phyloP scores from a whole-genome alignment of 2,888 invertebrate species.

The Zeuzera pyrina region DNA sequence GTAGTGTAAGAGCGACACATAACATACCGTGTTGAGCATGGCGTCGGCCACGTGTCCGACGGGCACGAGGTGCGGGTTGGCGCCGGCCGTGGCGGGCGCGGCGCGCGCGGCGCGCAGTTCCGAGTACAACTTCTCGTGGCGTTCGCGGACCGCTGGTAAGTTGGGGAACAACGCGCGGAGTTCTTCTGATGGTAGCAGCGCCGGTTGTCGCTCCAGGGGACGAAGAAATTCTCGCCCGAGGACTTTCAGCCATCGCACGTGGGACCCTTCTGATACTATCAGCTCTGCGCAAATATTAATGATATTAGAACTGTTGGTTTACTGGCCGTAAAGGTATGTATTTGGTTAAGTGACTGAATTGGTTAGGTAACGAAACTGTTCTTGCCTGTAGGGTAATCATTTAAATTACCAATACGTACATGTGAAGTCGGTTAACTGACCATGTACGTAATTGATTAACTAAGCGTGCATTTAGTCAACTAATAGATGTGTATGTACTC shows the following conservation, averaged over 20 bases:
- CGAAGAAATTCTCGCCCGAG: slow-evolving; percentile 87
- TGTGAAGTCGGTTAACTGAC: too few relatives aligned
- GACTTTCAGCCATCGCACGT: slow-evolving; percentile 90
- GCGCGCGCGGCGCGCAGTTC: slow-evolving; percentile 40
- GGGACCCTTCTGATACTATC: slow-evolving; percentile 89
- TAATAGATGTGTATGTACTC: too few relatives aligned
- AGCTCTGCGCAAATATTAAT: slow-evolving; percentile 61
- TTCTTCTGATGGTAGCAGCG: slow-evolving; percentile 82
- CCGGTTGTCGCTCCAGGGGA: slow-evolving; percentile 76
- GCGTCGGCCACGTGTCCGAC: slow-evolving; percentile 52
- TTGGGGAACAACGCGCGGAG: slow-evolving; percentile 87
- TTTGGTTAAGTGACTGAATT: too few relatives aligned
- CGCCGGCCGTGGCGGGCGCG: slow-evolving; percentile 27
- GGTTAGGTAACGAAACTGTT: too few relatives aligned
- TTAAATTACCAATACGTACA: too few relatives aligned
- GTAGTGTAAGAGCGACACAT: too few relatives aligned
- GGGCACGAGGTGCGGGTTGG: slow-evolving; percentile 34
- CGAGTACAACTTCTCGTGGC: slow-evolving; percentile 44
- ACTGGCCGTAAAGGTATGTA: too few relatives aligned
- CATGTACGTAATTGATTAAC: too few relatives aligned
- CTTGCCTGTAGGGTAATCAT: too few relatives aligned
- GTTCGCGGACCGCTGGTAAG: slow-evolving; percentile 81
- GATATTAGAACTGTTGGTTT: neutral
- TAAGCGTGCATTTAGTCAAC: too few relatives aligned
- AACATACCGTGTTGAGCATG: slow-evolving; percentile 45